A percentile compares a stretch with the other conserved stretches of the same genome.
Conservation (phyloP, 2,113 vertebrate species). For the Prietella phreatophila region DNA sequence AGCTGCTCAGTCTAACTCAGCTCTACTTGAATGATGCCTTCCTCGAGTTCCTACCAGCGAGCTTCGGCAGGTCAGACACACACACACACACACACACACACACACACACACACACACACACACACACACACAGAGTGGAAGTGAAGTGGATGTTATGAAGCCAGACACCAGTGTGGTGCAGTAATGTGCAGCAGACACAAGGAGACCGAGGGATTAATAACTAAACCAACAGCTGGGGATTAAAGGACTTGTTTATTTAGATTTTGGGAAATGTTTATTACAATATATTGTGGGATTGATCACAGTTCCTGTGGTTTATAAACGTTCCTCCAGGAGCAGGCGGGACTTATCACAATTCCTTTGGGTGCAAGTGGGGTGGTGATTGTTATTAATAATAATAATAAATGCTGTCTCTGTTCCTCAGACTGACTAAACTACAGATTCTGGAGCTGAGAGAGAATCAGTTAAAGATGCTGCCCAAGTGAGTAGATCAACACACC, state of each 20-base stretch:
- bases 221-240: neutral
- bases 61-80: constrained; percentile 89
- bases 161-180: neutral
- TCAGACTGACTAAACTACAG: constrained; percentile 93
- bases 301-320: neutral
- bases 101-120: neutral
- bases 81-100: neutral
- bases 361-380: neutral
- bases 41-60: constrained; percentile 95
- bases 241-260: neutral
- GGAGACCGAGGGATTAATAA: neutral
- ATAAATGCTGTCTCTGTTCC: constrained; percentile 31
- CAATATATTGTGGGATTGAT: neutral
- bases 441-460: constrained; percentile 98
- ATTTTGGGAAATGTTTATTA: neutral
- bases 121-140: neutral
- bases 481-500: constrained; percentile 77
- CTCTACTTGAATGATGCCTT: constrained; percentile 98
- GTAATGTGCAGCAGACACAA: neutral
- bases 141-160: neutral
- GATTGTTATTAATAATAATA: neutral
- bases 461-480: constrained; percentile 97
- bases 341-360: neutral
- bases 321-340: neutral
- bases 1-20: constrained; percentile 93